Conservation (phyloP, 2,888 invertebrate species). For the Sisyra terminalis region DNA sequence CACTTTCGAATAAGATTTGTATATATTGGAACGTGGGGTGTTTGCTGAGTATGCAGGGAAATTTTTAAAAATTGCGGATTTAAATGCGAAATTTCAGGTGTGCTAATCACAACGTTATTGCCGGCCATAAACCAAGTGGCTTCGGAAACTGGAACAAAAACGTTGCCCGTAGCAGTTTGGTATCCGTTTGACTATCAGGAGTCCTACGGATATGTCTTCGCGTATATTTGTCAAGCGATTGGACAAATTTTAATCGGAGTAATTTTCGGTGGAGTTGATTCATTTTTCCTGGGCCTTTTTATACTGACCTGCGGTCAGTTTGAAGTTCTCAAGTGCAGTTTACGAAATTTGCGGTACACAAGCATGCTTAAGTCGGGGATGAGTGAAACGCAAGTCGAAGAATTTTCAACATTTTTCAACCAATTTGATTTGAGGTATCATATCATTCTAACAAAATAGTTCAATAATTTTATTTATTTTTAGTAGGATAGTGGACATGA, state of each 20-base stretch:
- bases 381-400: conserved; percentile 6
- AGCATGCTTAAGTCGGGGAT: conserved; percentile 10
- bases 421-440: not conserved
- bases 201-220: conserved; percentile 9
- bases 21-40: conserved; percentile 3
- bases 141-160: not conserved
- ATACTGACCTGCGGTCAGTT: conserved; percentile 3
- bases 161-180: conserved; percentile 10
- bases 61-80: no score
- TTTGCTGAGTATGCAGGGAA: not conserved
- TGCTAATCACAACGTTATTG: not conserved
- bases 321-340: conserved; percentile 8
- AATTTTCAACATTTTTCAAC: conserved; percentile 2
- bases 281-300: conserved; percentile 10
- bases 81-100: conserved; percentile 5
- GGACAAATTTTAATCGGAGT: conserved; percentile 10
- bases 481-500: no score
- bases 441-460: not conserved
- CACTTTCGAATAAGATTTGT: not conserved
- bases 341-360: conserved; percentile 11
- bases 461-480: not conserved
- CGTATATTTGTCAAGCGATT: conserved; percentile 10
- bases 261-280: conserved; percentile 12
- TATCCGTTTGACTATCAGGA: conserved; percentile 10
- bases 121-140: not conserved